phyloP scores from a whole-genome alignment of 2,113 vertebrate genomes.

The Oreochromis tanganicae region DNA sequence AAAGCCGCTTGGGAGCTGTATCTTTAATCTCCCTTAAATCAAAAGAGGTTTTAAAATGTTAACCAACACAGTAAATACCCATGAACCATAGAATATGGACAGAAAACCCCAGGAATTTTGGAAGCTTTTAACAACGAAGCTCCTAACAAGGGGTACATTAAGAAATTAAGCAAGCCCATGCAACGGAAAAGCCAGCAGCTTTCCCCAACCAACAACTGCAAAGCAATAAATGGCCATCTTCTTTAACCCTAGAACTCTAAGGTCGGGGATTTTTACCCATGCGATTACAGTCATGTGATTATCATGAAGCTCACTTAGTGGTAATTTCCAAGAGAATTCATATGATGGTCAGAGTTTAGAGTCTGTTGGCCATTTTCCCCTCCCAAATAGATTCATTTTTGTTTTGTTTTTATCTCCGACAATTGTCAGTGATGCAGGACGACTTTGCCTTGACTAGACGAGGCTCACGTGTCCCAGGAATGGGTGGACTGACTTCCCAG shows the following conservation, averaged over 20 bases:
- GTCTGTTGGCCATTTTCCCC: neutral
- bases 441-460: neutral
- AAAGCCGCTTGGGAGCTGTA: neutral
- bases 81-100: neutral
- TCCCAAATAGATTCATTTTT: neutral
- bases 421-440: neutral
- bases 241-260: neutral
- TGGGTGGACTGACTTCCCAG: neutral
- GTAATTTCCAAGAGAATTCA: neutral
- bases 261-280: neutral
- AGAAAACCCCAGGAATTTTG: neutral
- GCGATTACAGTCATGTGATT: neutral
- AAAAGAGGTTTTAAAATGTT: neutral
- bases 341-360: neutral
- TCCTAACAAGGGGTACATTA: neutral
- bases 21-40: neutral
- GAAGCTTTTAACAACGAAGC: neutral
- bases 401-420: neutral
- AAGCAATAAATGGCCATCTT: neutral
- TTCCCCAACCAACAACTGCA: neutral
- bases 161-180: neutral
- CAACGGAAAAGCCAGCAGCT: neutral
- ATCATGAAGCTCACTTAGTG: neutral
- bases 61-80: neutral
- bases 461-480: neutral